Conservation (phyloP, 2,888 invertebrate genomes). For the Athetis lepigone region DNA sequence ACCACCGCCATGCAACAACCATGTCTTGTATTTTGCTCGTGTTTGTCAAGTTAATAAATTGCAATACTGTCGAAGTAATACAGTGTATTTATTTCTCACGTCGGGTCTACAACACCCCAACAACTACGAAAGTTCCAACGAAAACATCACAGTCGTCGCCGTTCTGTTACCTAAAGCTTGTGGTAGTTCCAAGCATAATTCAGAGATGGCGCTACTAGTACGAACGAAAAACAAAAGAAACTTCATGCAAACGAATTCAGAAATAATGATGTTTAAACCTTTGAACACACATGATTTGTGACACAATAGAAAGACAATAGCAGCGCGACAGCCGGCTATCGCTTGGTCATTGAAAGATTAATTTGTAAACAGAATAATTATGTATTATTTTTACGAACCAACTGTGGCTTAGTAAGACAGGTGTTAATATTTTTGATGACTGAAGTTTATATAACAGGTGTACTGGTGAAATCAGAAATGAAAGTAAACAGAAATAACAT, state of each 20-base stretch:
- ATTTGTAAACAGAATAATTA: slow-evolving; percentile 41
- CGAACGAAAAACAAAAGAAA: background rate
- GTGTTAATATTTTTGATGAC: slow-evolving; percentile 18
- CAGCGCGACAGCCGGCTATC: no score
- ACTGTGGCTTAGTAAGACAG: background rate
- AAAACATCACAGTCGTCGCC: background rate
- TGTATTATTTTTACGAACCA: slow-evolving; percentile 32
- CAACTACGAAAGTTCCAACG: background rate
- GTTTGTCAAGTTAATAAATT: no score
- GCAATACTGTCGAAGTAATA: no score
- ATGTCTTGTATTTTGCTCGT: no score
- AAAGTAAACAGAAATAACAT: no score
- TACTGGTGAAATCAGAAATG: no score
- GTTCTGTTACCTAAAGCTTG: slow-evolving; percentile 19
- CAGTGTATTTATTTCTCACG: no score
- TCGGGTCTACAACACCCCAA: no score
- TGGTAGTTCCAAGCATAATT: slow-evolving; percentile 26
- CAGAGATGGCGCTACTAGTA: slow-evolving; percentile 47
- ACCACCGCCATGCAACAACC: no score
- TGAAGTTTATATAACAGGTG: no score
- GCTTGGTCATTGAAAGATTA: background rate
- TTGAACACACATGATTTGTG: no score
- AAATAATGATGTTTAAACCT: slow-evolving; percentile 25
- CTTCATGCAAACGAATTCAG: slow-evolving; percentile 9
- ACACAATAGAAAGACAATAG: no score